These are phyloP conservation scores for Chaenogobius annularis DNA, from an alignment of 2,113 vertebrate species.

Conservation along the genomic window DNA sequence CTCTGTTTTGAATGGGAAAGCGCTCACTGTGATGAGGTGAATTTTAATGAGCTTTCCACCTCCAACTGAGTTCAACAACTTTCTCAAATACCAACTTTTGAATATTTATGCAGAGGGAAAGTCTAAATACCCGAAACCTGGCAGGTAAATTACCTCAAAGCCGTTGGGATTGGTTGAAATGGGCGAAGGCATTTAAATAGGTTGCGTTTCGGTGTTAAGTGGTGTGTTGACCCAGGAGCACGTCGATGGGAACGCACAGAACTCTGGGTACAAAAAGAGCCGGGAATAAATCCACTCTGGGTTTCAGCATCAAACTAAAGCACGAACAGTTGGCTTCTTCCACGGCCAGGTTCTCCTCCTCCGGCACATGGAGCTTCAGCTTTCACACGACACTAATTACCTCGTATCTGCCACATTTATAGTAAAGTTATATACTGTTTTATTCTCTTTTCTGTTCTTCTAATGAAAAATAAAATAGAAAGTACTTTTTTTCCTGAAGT, in stretches of 20 bases:
- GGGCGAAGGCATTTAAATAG: neutral
- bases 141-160: constrained; percentile 5
- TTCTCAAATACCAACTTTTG: constrained; percentile 54
- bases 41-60: constrained; percentile 43
- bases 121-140: constrained; percentile 2
- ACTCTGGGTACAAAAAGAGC: neutral
- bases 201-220: constrained; percentile 7
- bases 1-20: constrained; percentile 29
- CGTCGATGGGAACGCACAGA: neutral
- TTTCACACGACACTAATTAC: too few relatives aligned
- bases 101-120: constrained; percentile 37
- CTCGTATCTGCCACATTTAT: too few relatives aligned
- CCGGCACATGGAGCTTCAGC: too few relatives aligned
- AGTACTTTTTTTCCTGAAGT: too few relatives aligned
- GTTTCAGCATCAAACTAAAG: too few relatives aligned
- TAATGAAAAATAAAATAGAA: too few relatives aligned
- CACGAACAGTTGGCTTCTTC: too few relatives aligned
- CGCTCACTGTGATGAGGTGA: constrained; percentile 23
- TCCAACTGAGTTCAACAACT: constrained; percentile 17
- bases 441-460: too few relatives aligned
- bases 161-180: constrained; percentile 6
- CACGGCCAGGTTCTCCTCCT: too few relatives aligned
- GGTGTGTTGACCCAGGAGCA: neutral
- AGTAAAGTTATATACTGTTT: too few relatives aligned
- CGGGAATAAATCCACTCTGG: neutral